phyloP scores from a whole-genome alignment of 2,797 vertebrate genomes.

The Pangasius djambal region DNA sequence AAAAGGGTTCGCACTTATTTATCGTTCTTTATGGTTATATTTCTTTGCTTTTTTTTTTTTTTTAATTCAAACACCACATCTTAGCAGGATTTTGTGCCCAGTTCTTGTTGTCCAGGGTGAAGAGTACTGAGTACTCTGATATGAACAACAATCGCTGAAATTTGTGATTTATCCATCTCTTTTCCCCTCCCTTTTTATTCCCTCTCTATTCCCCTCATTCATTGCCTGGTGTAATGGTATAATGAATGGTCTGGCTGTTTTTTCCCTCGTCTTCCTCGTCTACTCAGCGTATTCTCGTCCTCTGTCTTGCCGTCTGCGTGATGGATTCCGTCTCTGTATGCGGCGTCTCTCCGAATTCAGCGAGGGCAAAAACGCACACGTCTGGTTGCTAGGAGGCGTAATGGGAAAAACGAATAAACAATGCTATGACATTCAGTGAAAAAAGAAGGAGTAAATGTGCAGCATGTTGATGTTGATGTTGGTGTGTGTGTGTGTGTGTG shows the following conservation, averaged over 20 bases:
- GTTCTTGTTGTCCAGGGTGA: slow-evolving; percentile 4
- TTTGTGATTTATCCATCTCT: not conserved
- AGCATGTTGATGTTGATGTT: not conserved
- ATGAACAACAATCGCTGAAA: not conserved
- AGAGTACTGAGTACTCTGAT: not conserved
- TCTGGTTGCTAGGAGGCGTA: not conserved
- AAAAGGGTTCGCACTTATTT: not conserved
- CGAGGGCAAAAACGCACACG: not conserved
- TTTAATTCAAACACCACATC: too few species aligned
- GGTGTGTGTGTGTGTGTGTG: not conserved
- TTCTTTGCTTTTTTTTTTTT: not conserved
- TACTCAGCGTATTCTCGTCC: not conserved
- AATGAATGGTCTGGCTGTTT: not conserved
- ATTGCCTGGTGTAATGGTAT: not conserved
- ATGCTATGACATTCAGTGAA: not conserved
- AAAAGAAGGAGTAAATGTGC: not conserved
- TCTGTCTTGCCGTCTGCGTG: not conserved
- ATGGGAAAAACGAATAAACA: slow-evolving; percentile 3
- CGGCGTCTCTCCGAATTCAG: not conserved
- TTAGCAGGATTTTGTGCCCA: not conserved
- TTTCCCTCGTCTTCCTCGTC: not conserved
- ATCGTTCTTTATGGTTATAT: not conserved
- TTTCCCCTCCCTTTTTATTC: too few species aligned
- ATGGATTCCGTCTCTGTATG: slow-evolving; percentile 39
- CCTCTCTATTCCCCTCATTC: not conserved